phyloP scores from a whole-genome alignment of 2,888 invertebrate genomes.

The Laothoe populi region DNA sequence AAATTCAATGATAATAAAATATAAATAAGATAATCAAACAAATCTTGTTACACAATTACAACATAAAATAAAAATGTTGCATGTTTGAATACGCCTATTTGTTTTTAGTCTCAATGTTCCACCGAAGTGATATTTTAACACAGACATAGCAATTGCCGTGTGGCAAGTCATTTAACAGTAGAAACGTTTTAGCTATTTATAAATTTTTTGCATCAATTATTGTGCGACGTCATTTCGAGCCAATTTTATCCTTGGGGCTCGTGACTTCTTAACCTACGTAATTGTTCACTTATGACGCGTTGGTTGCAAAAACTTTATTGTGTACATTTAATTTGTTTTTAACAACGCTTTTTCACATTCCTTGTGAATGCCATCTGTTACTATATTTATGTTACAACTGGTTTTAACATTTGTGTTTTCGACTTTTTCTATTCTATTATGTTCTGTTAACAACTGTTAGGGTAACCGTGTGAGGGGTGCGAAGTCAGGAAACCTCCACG shows the following conservation, averaged over 20 bases:
- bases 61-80: too few species aligned
- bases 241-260: not conserved
- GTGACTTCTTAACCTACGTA: not conserved
- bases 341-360: not conserved
- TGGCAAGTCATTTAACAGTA: slow-evolving; percentile 8
- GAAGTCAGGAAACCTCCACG: too few species aligned
- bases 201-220: slow-evolving; percentile 15
- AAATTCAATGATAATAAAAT: too few species aligned
- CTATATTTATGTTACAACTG: not conserved
- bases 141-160: not conserved
- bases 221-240: slow-evolving; percentile 18
- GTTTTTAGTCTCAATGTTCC: not conserved
- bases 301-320: slow-evolving; percentile 13
- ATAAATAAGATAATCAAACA: too few species aligned
- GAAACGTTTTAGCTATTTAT: not conserved
- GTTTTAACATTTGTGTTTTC: slow-evolving; percentile 5
- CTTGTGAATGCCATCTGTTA: not conserved
- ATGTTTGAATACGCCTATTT: not conserved
- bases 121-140: not conserved
- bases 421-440: not conserved
- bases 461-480: not conserved
- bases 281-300: not conserved
- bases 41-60: too few species aligned
- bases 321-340: slow-evolving; percentile 21
- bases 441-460: not conserved